Conservation (phyloP, 2,797 vertebrate genomes). For the Macroramphosus scolopax region DNA sequence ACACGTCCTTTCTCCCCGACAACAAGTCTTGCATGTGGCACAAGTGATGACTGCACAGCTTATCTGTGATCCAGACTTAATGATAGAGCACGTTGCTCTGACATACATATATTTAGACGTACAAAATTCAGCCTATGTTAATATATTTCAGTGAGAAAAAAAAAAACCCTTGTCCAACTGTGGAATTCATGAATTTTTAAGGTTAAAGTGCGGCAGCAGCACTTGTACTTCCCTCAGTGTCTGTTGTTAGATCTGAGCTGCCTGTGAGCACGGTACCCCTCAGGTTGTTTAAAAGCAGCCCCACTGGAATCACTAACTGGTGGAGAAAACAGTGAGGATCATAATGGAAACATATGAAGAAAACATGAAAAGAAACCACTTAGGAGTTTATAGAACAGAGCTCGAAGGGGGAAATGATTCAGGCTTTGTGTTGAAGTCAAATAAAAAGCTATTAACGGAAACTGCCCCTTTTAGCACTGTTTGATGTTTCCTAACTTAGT, state of each 20-base stretch:
- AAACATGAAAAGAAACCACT: constrained; percentile 77
- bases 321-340: constrained; percentile 61
- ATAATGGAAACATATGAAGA: constrained; percentile 72
- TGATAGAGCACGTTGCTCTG: too few species aligned
- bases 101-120: too few species aligned
- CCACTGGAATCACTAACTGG: constrained; percentile 51
- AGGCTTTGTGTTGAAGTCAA: constrained; percentile 64
- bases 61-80: too few species aligned
- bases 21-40: too few species aligned
- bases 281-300: constrained; percentile 57
- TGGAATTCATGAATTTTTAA: constrained; percentile 37
- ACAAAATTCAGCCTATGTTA: too few species aligned
- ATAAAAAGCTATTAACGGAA: constrained; percentile 61
- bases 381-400: constrained; percentile 58
- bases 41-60: too few species aligned
- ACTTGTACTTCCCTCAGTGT: too few species aligned
- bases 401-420: constrained; percentile 65
- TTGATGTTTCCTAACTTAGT: too few species aligned
- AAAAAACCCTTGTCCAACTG: constrained; percentile 23
- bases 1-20: constrained; percentile 31
- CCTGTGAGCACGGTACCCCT: constrained; percentile 54
- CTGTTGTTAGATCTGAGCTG: too few species aligned
- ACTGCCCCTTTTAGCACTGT: constrained; percentile 42
- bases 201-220: constrained; percentile 29
- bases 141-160: constrained; percentile 14